phyloP scores from a whole-genome alignment of 1,140 invertebrate species.

The Ooceraea biroi region DNA sequence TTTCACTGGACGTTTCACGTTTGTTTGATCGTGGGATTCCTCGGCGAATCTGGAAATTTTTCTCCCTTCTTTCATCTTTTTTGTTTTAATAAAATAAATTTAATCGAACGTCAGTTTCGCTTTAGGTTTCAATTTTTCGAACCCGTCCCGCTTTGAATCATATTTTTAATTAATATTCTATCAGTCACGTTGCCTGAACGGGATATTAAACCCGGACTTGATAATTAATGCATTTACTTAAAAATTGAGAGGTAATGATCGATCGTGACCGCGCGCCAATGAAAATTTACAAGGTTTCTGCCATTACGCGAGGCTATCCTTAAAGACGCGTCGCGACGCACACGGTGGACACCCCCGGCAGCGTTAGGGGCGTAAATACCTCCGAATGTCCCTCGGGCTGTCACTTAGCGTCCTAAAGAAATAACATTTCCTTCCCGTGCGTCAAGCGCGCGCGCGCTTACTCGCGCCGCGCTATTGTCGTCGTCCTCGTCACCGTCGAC shows the following conservation, averaged over 20 bases:
- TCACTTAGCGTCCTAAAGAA: constrained; percentile 79
- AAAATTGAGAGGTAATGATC: neutral
- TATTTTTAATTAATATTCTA: neutral
- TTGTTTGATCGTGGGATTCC: neutral
- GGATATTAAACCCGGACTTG: neutral
- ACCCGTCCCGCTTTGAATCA: neutral
- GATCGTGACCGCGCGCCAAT: neutral
- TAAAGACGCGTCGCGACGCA: constrained; percentile 45
- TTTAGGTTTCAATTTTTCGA: neutral
- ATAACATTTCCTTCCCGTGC: constrained; percentile 72
- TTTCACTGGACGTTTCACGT: neutral
- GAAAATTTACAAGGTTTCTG: constrained; percentile 9
- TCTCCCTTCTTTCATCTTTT: neutral
- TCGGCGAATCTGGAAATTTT: neutral
- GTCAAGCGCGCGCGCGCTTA: constrained; percentile 63
- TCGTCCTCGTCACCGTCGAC: constrained; percentile 67
- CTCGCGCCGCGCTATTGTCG: constrained; percentile 55
- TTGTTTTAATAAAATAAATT: constrained; percentile 12
- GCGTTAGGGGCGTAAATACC: constrained; percentile 70
- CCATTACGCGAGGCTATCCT: neutral
- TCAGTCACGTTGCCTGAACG: neutral
- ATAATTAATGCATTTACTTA: neutral
- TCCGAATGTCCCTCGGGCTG: constrained; percentile 77
- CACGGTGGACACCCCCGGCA: constrained; percentile 44
- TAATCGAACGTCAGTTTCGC: neutral